phyloP scores from a whole-genome alignment of 2,888 invertebrate species.

The Diplolepis rosae region DNA sequence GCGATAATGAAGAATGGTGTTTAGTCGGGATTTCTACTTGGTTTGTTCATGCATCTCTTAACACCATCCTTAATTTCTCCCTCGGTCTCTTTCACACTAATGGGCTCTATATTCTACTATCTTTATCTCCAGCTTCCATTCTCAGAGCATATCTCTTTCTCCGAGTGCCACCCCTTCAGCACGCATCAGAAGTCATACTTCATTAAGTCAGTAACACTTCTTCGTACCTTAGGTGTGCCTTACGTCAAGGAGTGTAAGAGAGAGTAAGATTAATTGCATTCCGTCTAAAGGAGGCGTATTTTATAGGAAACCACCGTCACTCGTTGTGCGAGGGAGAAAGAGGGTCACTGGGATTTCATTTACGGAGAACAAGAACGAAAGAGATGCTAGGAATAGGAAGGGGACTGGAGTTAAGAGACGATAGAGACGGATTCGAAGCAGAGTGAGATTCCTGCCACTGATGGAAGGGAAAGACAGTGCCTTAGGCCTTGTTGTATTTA shows the following conservation, averaged over 20 bases:
- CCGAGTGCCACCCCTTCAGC: conserved; percentile 50
- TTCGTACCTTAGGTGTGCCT: conserved; percentile 56
- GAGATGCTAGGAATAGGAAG: conserved; percentile 48
- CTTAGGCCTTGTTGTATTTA: conserved; percentile 72
- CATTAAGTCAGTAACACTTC: conserved; percentile 72
- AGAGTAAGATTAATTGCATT: conserved; percentile 73
- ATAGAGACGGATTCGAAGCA: conserved; percentile 52
- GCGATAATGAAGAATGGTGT: conserved; percentile 63
- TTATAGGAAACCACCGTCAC: conserved; percentile 65
- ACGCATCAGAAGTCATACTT: conserved; percentile 71
- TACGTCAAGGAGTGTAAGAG: conserved; percentile 53
- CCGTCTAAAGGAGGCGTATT: conserved; percentile 67
- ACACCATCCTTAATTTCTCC: conserved; percentile 48
- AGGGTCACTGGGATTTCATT: conserved; percentile 35
- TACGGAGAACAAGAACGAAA: conserved; percentile 41
- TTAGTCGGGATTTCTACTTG: conserved; percentile 59
- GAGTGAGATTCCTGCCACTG: conserved; percentile 66
- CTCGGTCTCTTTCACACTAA: conserved; percentile 42
- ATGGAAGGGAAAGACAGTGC: conserved; percentile 67
- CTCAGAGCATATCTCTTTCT: conserved; percentile 36
- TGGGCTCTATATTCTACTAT: conserved; percentile 38
- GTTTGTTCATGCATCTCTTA: conserved; percentile 49
- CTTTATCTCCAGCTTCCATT: conserved; percentile 36
- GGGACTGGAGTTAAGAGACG: conserved; percentile 48
- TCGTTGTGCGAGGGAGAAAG: conserved; percentile 45